Base-by-base conservation (phyloP, 2,113 vertebrate species). In the Meriones unguiculatus region DNA sequence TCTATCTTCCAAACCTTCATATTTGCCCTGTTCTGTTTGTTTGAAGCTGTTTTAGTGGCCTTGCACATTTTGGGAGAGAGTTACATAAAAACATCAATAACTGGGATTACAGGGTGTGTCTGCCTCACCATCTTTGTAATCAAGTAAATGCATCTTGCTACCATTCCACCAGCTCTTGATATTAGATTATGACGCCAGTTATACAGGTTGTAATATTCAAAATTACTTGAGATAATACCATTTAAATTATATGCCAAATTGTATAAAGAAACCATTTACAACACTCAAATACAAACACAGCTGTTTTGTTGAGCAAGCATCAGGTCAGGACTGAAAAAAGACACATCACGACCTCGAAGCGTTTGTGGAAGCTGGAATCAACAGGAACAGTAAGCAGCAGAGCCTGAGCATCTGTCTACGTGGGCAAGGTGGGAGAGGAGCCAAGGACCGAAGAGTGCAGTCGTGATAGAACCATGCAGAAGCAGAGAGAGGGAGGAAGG, bases 231-330 rank as follows among this genome's bases (percentile, higher is more conserved):
- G 75, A 77, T 52, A 77, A 17, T 15, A 50, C 41, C 12, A 14
- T 76, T 64, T 28, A 41, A 64, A 62, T 62, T 28, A 64, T 64
- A 64, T 84, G n/a, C 57, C 81, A 84, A 57, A 87, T 93, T 87
- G 52, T 94, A n/a, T 81, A 77, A 65, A 73, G 41, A 78, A 89
- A 87, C 14, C 32, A 18, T 54, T 94, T 78, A 90, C 81, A 30
- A 0, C 72, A 28, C 32, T 28, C 22, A 52, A 64, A 3, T 93
- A 77, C 82, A 84, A 69, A 18, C 24, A 64, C 13, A 50, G 81
- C 81, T 46, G n/a, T 64, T 64, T 64, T 70, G 25, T 35, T 50
- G 46, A n/a, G 28, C 50, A 70, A 46, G 28, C 38, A 46, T 72
- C 46, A 41, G 17, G 15, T 93, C 62, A 46, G 46, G 50, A 2